Percentiles rank a stretch among this genome's conserved stretches.
Conservation (phyloP, 2,113 vertebrate species). For the Rostratula benghalensis region DNA sequence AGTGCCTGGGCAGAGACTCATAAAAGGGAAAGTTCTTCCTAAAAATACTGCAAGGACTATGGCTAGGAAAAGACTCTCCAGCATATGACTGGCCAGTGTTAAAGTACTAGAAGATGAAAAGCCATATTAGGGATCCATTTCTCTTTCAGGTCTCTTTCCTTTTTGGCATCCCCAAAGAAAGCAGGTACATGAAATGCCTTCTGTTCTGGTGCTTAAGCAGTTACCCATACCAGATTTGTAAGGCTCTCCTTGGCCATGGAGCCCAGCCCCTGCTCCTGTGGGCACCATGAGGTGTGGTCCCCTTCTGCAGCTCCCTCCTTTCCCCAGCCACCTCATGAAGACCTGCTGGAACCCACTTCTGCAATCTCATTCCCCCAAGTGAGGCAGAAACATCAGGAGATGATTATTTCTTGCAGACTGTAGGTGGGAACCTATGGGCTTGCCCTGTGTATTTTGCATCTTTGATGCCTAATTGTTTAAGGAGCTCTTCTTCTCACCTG, state of each 20-base stretch:
- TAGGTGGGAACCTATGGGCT: background rate
- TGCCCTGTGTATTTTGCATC: background rate
- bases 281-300: background rate
- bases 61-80: slow-evolving; percentile 72
- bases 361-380: background rate
- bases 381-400: background rate
- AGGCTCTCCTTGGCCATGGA: background rate
- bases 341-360: background rate
- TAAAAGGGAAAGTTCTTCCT: background rate
- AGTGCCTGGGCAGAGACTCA: background rate
- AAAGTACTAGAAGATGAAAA: background rate
- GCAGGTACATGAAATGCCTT: background rate
- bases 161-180: background rate
- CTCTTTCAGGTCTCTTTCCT: background rate
- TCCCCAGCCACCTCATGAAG: fast-evolving
- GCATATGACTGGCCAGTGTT: slow-evolving; percentile 63
- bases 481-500: background rate
- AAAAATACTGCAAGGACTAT: background rate
- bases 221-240: background rate
- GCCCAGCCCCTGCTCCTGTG: background rate
- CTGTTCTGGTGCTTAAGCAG: background rate
- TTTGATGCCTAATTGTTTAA: background rate
- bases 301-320: background rate
- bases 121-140: background rate
- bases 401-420: background rate